Conservation (phyloP, 2,888 invertebrate species). For the Ypsolopha scabrella region DNA sequence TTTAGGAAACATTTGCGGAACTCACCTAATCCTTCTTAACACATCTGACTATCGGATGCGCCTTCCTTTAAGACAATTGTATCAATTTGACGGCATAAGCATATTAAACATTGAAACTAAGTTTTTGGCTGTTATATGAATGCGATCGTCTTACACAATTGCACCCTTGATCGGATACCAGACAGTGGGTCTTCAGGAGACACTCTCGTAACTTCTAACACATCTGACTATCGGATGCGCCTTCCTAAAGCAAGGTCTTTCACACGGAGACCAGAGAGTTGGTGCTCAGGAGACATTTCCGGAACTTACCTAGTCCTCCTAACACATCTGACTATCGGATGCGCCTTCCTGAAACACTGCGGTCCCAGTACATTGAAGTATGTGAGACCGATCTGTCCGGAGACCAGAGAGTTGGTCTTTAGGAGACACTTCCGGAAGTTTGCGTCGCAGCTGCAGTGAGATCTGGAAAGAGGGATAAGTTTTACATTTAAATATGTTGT, state of each 20-base stretch:
- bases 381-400: slow-evolving; percentile 73
- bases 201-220: slow-evolving; percentile 49
- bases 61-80: too few relatives aligned
- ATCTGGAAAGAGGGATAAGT: slow-evolving; percentile 44
- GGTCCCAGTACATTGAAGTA: slow-evolving; percentile 81
- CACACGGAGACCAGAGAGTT: slow-evolving; percentile 64
- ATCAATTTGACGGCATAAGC: too few relatives aligned
- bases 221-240: slow-evolving; percentile 67
- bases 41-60: slow-evolving; percentile 66
- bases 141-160: slow-evolving; percentile 78
- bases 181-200: slow-evolving; percentile 66
- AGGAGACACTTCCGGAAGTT: slow-evolving; percentile 77
- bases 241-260: slow-evolving; percentile 78
- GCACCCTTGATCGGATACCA: too few relatives aligned
- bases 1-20: slow-evolving; percentile 66
- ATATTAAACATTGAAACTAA: too few relatives aligned
- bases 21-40: slow-evolving; percentile 41
- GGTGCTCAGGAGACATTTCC: slow-evolving; percentile 71
- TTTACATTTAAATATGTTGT: too few relatives aligned
- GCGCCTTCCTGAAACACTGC: slow-evolving; percentile 76
- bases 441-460: slow-evolving; percentile 78
- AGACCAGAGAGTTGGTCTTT: slow-evolving; percentile 61
- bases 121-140: too few relatives aligned
- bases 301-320: slow-evolving; percentile 37
- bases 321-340: slow-evolving; percentile 61